Evolutionary conservation across 37 sponge, comb jelly and placozoan species (phyloP), one percentile per base, ranked within the genome.

Genomic region (Axinella damicornis): DNA sequence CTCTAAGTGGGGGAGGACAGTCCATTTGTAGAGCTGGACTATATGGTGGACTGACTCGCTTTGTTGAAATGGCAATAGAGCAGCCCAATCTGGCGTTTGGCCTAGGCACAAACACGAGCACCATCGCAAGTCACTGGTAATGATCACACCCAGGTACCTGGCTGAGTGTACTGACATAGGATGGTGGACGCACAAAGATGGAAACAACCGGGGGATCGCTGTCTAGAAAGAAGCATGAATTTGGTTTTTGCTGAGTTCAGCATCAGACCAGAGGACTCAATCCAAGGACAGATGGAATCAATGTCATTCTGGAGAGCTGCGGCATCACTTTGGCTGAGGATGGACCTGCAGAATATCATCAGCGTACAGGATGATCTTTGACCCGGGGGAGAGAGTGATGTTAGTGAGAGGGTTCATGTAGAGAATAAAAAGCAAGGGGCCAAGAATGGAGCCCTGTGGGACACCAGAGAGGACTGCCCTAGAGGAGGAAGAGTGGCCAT

Each of bases 391-490:
- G 4, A 76, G 60, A 30, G 77, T 5, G 34, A 76, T 56, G 18
- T 76, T 33, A 59, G 38, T 18, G 1, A 76, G 62, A 2, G 62
- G n/a, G 4, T 76, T 76, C 20, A 76, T 5, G 34, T 55, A 76
- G 62, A 58, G 5, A 17, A 28, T 25, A 15, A 76, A 76, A 2
- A 76, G 62, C 19, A 76, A 30, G 12, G 77, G 77, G 57, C 62
- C 77, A 4, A 76, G 25, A 6, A 73, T 39, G 17, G 74, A 40
- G 6, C 74, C 79, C 39, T 78, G 79, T 16, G 79, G 66, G 2
- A 78, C 66, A 17, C 74, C 74, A 40, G 74, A 73, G 53, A 15
- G 2, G 5, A 53, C 74, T 41, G 53, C 5, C 2, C 11, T 2
- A 9, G 12, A 11, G 24, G 53, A 6, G n/a, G 74, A 73, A 4